Conservation (phyloP, 2,113 vertebrate genomes). For the Clarias batrachus region DNA sequence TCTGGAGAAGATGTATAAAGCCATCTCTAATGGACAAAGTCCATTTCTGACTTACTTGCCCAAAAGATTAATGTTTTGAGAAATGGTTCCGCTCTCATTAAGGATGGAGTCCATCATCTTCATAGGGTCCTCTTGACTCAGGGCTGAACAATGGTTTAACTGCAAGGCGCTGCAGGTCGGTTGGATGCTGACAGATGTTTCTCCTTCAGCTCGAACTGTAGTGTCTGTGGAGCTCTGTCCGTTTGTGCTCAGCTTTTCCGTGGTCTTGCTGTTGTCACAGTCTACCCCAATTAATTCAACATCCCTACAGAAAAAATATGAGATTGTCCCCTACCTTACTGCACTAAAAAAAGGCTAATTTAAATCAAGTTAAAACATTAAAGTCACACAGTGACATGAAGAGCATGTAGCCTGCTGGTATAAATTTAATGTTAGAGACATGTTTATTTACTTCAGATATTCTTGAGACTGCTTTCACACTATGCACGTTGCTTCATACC, state of each 20-base stretch:
- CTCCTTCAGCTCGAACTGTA: constrained; percentile 4
- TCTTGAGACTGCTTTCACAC: no score
- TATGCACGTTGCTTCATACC: no score
- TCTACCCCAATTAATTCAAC: constrained; percentile 86
- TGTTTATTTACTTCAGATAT: neutral
- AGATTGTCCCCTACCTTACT: neutral
- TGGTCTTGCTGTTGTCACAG: constrained; percentile 69
- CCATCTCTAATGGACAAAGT: neutral
- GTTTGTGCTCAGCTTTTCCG: constrained; percentile 32
- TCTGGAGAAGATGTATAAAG: neutral
- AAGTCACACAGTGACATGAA: neutral
- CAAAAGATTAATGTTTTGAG: constrained; percentile 92
- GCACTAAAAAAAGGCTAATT: neutral
- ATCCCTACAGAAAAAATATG: constrained; percentile 72
- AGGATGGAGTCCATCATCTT: constrained; percentile 98
- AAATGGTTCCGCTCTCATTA: constrained; percentile 84
- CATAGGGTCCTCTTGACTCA: constrained; percentile 85
- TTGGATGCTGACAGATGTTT: constrained; percentile 53
- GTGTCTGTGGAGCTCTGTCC: constrained; percentile 51
- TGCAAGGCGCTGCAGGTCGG: constrained; percentile 78
- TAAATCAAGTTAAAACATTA: neutral
- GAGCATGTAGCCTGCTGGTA: neutral
- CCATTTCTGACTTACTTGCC: constrained; percentile 83
- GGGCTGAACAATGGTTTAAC: constrained; percentile 76
- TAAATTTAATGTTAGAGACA: neutral